These are phyloP conservation scores for Pogoniulus pusillus DNA, from an alignment of 2,797 vertebrate genomes.

Conservation along the genomic window DNA sequence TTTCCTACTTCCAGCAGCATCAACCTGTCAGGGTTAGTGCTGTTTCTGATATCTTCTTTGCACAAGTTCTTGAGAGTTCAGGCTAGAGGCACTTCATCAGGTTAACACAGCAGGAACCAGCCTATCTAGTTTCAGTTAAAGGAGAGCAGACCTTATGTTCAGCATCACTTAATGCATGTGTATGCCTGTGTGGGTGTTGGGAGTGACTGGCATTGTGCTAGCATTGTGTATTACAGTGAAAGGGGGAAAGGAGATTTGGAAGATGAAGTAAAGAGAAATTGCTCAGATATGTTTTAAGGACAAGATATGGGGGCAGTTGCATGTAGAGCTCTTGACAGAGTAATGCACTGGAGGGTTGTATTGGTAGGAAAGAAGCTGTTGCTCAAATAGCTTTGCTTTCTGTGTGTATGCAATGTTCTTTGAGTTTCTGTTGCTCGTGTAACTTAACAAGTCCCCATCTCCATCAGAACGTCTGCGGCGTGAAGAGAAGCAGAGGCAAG, in stretches of 20 bases:
- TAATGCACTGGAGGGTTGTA: not conserved
- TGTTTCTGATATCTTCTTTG: not conserved
- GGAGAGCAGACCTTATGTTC: not conserved
- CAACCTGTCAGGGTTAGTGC: slow-evolving; percentile 48
- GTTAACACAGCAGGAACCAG: not conserved
- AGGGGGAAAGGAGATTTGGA: not conserved
- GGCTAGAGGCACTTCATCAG: not conserved
- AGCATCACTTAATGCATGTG: not conserved
- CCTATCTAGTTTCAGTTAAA: not conserved
- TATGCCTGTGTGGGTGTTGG: not conserved
- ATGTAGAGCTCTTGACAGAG: not conserved
- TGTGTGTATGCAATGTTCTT: not conserved
- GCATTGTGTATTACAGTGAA: not conserved
- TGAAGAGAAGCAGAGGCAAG: slow-evolving; percentile 94
- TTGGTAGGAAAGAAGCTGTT: not conserved
- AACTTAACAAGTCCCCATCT: not conserved
- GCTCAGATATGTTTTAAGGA: not conserved
- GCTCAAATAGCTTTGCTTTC: not conserved
- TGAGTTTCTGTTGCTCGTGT: not conserved
- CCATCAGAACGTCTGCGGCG: slow-evolving; percentile 90
- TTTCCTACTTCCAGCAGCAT: slow-evolving; percentile 35
- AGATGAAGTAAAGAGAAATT: not conserved
- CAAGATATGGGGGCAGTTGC: not conserved
- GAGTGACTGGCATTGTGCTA: not conserved
- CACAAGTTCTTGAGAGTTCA: not conserved